Base-by-base conservation (phyloP, 2,113 vertebrate species). In the Xiphophorus hellerii region DNA sequence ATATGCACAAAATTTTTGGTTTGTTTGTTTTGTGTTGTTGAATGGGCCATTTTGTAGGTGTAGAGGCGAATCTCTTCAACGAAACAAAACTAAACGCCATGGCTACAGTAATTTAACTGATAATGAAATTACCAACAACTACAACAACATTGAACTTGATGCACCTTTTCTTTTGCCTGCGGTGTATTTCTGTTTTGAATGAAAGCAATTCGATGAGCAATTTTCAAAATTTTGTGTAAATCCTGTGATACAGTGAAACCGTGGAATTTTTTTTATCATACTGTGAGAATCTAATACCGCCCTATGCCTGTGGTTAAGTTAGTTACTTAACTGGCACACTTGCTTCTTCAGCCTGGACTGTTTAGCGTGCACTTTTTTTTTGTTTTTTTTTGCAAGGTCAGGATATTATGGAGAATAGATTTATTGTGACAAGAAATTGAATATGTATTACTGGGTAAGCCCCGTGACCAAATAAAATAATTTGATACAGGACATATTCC, bases 271-370 rank as follows among this genome's bases (percentile, higher is more conserved):
- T 54, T 58, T 25, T n/a, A n/a, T 58, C 25, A 58, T 10, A n/a
- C 22, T 58, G 51, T 58, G 51, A n/a, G 51, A 58, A 10, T 58
- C 51, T 58, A 58, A 58, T 58, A 58, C 22, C 9, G 51, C 51
- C 3, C 51, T n/a, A 58, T n/a, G 51, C 2, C 25, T 58, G 20
- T 58, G 25, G 81, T 80, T 48, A 82, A 73, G 68, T 79, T 71
- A 80, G 61, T 79, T 73, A 83, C 39, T 78, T 77, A 71, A 81
- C 82, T 82, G 70, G 61, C 66, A 68, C 80, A 83, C 84, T 80
- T 76, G 76, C 81, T 81, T 70, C 71, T 51, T 91, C 79, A 85
- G 81, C 60, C 78, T 82, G 76, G 71, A 78, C 76, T 54, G 51
- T 62, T 76, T 48, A 48, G 17, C 1, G 44, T 70, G 66, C 61